Evolutionary conservation across 2,888 invertebrate genomes (phyloP).

Genomic region (Phragmatobia fuliginosa): DNA sequence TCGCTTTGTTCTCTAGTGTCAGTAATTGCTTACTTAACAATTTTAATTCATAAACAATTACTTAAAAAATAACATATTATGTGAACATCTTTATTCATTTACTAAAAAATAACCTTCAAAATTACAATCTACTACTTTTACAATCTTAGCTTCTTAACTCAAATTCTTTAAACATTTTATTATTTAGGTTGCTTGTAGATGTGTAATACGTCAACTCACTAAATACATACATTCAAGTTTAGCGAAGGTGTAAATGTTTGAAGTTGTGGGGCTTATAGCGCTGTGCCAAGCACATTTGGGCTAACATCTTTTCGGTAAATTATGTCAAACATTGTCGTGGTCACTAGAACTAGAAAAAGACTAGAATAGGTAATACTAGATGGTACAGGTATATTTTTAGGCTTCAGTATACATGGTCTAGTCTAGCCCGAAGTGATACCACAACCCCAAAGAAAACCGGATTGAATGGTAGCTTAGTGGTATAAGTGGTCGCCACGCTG

Average conservation of each 20-base stretch:
- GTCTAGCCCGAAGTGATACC: not conserved
- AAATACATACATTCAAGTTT: not conserved
- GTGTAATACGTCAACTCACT: not conserved
- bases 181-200: not conserved
- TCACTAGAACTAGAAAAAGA: not conserved
- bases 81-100: too few relatives aligned
- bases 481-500: too few relatives aligned
- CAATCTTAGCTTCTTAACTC: too few relatives aligned
- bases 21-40: too few relatives aligned
- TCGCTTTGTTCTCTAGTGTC: too few relatives aligned
- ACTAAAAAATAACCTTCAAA: too few relatives aligned
- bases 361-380: constrained; percentile 9
- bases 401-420: too few relatives aligned
- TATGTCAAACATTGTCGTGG: constrained; percentile 16
- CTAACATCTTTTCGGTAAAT: constrained; percentile 16
- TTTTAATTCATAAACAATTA: too few relatives aligned
- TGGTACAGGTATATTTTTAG: too few relatives aligned
- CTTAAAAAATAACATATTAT: too few relatives aligned
- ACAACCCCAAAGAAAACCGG: accelerated
- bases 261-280: constrained; percentile 22
- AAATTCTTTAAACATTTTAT: not conserved
- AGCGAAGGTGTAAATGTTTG: constrained; percentile 6
- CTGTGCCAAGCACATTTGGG: constrained; percentile 28
- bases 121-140: too few relatives aligned
- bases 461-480: too few relatives aligned